Evolutionary conservation across 1,140 invertebrate species (phyloP).

Genomic region (Cydia pomonella): DNA sequence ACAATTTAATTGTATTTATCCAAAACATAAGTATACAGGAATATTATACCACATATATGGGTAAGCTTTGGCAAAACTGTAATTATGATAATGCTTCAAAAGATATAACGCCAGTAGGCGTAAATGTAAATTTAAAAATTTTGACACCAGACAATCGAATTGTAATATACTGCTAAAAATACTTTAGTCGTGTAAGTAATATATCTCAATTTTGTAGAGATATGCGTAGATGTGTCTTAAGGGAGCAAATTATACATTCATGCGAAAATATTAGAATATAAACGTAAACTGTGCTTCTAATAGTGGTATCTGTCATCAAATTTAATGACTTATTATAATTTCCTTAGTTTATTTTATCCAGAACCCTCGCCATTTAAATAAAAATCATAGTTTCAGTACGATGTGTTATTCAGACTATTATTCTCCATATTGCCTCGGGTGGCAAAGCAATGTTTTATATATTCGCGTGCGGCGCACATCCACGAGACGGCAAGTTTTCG

Average conservation of each 20-base stretch:
- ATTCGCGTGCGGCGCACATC: no score
- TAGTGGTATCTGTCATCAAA: background rate
- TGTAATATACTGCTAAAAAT: background rate
- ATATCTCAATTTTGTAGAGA: background rate
- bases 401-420: no score
- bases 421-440: no score
- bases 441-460: no score
- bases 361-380: no score
- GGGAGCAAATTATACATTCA: background rate
- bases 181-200: background rate
- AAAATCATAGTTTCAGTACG: no score
- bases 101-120: constrained; percentile 3
- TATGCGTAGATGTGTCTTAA: background rate
- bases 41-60: background rate
- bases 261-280: background rate
- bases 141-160: constrained; percentile 21
- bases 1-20: constrained; percentile 60
- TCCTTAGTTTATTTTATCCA: no score
- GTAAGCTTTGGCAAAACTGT: background rate
- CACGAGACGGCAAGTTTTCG: no score
- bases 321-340: background rate
- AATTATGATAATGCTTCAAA: constrained; percentile 5
- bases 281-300: background rate
- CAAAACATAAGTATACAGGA: constrained; percentile 38
- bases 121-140: constrained; percentile 23